Conservation (phyloP, 2,888 invertebrate species). For the Apantesis nais region DNA sequence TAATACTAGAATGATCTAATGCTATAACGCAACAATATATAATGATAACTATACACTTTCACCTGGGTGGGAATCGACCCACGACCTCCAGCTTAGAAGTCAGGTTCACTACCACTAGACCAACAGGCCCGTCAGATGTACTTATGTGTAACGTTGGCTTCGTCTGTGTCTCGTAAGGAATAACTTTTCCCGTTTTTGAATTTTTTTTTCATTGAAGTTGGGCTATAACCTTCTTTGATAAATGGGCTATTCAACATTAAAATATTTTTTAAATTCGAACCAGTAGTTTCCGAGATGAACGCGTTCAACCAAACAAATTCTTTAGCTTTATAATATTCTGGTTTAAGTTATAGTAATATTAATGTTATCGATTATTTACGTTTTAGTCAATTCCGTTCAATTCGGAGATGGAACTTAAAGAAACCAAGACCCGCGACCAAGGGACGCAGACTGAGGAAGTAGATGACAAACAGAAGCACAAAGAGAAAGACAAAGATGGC, state of each 20-base stretch:
- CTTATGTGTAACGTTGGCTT: no score
- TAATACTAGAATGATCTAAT: no score
- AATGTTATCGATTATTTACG: background rate
- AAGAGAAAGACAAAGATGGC: constrained; percentile 20
- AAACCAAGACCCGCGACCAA: constrained; percentile 52
- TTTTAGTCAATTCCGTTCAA: constrained; percentile 66
- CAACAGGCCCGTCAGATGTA: no score
- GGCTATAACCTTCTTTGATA: no score
- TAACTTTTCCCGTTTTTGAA: no score
- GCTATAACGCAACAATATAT: no score
- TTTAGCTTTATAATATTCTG: background rate
- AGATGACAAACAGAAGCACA: constrained; percentile 17
- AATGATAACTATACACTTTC: no score
- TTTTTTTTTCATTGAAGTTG: no score
- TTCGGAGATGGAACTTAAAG: constrained; percentile 57
- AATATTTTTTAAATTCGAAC: background rate
- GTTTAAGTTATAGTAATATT: background rate
- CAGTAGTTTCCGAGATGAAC: background rate
- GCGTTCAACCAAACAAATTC: background rate
- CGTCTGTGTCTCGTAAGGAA: no score
- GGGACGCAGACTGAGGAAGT: constrained; percentile 64
- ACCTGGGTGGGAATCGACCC: no score
- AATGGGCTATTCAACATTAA: background rate
- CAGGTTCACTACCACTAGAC: no score
- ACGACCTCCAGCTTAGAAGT: no score